phyloP scores from a whole-genome alignment of 2,113 vertebrate genomes.

The Oncorhynchus nerka region DNA sequence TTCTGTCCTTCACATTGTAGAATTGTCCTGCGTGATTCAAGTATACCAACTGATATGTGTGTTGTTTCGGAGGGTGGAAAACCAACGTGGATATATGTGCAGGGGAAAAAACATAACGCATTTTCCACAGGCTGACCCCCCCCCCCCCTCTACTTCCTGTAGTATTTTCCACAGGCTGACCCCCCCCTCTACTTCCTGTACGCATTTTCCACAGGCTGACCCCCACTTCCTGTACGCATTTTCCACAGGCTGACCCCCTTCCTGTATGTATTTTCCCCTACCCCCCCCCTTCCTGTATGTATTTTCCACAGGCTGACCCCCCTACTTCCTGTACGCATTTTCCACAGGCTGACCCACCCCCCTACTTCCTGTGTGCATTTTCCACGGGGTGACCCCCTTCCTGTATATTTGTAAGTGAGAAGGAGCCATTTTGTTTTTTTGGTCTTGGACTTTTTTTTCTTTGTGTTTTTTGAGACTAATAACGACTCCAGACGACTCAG shows the following conservation, averaged over 20 bases:
- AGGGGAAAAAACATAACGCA: constrained; percentile 91
- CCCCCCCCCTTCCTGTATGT: constrained; percentile 59
- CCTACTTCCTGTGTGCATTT: too few species aligned
- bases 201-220: too few species aligned
- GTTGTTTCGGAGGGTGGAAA: constrained; percentile 85
- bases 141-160: neutral
- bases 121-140: constrained; percentile 92
- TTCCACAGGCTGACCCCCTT: neutral
- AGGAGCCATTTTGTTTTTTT: constrained; percentile 66
- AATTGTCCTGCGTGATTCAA: constrained; percentile 99
- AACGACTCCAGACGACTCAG: constrained; percentile 34
- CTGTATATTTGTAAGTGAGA: constrained; percentile 80
- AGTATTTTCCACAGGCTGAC: constrained; percentile 72
- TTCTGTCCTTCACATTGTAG: constrained; percentile 96
- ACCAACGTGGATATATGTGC: constrained; percentile 98
- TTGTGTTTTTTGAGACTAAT: constrained; percentile 45
- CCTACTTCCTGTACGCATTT: too few species aligned
- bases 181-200: constrained; percentile 51
- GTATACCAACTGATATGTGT: constrained; percentile 99
- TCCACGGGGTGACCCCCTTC: neutral
- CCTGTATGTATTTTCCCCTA: constrained; percentile 61
- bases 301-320: constrained; percentile 82
- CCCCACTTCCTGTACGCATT: too few species aligned
- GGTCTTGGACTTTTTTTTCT: constrained; percentile 30
- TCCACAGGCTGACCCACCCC: too few species aligned